Percentiles rank a stretch among this genome's conserved stretches.
Evolutionary conservation across 2,888 invertebrate genomes (phyloP).

Genomic region (Pyrgus malvae): DNA sequence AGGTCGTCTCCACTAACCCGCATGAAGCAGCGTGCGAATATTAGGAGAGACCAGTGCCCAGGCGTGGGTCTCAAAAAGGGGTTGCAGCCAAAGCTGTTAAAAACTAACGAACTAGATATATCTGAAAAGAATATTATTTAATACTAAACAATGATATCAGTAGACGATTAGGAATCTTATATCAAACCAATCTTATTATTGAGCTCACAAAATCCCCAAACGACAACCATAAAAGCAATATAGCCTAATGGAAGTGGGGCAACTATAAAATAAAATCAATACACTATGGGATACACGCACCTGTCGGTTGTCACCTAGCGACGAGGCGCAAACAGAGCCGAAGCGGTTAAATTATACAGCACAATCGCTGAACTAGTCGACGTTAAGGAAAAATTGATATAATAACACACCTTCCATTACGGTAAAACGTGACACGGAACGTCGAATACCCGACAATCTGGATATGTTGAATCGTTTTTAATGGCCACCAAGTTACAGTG

Average conservation of each 20-base stretch:
- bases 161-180: not conserved
- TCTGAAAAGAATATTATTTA: too few species aligned
- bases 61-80: too few species aligned
- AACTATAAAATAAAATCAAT: conserved; percentile 51
- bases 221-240: not conserved
- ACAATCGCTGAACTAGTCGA: not conserved
- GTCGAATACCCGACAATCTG: not conserved
- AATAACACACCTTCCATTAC: conserved; percentile 12
- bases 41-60: too few species aligned
- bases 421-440: conserved; percentile 1
- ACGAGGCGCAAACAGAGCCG: conserved; percentile 55
- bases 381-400: conserved; percentile 17
- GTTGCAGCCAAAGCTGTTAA: too few species aligned
- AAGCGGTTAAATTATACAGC: conserved; percentile 43
- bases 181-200: not conserved
- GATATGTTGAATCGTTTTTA: not conserved
- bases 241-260: conserved; percentile 16
- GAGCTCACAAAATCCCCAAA: not conserved
- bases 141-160: too few species aligned
- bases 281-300: conserved; percentile 53
- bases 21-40: too few species aligned
- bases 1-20: too few species aligned
- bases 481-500: too few species aligned
- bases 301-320: conserved; percentile 62
- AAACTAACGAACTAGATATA: too few species aligned